Base-by-base conservation (phyloP, 2,888 invertebrate species). In the Hirtodrosophila cameraria region DNA sequence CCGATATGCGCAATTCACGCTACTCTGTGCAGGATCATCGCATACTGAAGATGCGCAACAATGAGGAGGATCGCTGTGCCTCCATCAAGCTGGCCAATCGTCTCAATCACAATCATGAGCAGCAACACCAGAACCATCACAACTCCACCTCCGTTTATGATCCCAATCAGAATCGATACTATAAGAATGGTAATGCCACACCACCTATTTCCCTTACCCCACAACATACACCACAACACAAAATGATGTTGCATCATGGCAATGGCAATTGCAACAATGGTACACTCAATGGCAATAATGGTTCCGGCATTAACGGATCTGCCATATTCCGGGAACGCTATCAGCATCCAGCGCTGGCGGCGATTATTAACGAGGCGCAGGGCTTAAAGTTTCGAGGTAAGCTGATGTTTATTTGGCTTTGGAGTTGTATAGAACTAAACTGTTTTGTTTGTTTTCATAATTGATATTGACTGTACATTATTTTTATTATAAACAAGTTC, bases 161-260 rank as follows among this genome's bases (percentile, higher is more conserved):
- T 86, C 90, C 89, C 27, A 90, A 90, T 65, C 90, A 90, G 68
- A 90, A 90, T 83, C 90, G 89, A 7, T 90, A 89, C 65, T 89
- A 88, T 23, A 90, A 89, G 60, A 86, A 75, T 43, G 86, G 75
- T 59, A 87, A 83, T 67, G 82, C 66, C 55, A 86, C 85, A 41
- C 75, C 82, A 0, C 76, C 75, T 2, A 69, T 75, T 1, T 73
- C 85, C 1, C 46, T 88, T 42, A 88, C 88, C 30, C 88, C 89
- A n/a, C 89, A 89, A 49, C 89, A 90, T 20, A 85, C 88, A 38
- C 89, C 89, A 9, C 89, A 89, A 49, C 89, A 90, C 52, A 84
- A 88, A 16, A 76, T 87, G 12, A 65, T 74, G n/a, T n/a, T n/a
- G 82, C 82, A 77, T 1, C 80, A 79, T 8, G 58, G 57, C 53